These are phyloP conservation scores for Andrena bicolor DNA, from an alignment of 2,888 invertebrate genomes.

Conservation along the genomic window DNA sequence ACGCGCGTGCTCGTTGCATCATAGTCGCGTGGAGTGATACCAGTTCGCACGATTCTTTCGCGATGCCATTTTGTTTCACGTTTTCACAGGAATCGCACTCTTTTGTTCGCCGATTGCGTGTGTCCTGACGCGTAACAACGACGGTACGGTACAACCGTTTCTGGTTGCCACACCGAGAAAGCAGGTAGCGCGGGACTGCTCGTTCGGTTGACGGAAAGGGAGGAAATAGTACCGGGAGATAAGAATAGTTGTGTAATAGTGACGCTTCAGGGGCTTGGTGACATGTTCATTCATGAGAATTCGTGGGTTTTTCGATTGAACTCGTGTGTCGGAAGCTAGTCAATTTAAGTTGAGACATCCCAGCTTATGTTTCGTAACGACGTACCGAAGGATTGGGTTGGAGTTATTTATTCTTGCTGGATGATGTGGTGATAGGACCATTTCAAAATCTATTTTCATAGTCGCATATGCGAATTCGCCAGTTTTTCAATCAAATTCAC, in stretches of 20 bases:
- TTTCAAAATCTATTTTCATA: too few species aligned
- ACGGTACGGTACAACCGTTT: constrained; percentile 22
- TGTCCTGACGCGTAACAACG: constrained; percentile 33
- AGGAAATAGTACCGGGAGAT: constrained; percentile 46
- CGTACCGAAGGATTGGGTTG: neutral
- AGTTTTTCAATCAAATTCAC: too few species aligned
- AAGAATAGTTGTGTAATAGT: constrained; percentile 43
- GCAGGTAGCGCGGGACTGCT: constrained; percentile 29
- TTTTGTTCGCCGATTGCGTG: constrained; percentile 59
- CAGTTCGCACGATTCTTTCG: constrained; percentile 57
- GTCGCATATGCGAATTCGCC: too few species aligned
- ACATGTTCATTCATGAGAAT: constrained; percentile 25
- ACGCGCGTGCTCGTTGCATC: constrained; percentile 51
- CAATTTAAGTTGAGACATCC: neutral
- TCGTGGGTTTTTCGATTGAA: constrained; percentile 23
- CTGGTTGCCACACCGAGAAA: constrained; percentile 50
- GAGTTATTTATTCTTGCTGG: too few species aligned
- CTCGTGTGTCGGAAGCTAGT: neutral
- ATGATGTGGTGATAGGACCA: too few species aligned
- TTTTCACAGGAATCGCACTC: constrained; percentile 52
- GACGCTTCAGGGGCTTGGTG: constrained; percentile 14
- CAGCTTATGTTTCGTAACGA: constrained; percentile 9
- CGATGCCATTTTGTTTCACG: constrained; percentile 17
- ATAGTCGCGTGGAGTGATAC: constrained; percentile 46
- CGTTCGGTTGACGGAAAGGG: constrained; percentile 45